Evolutionary conservation across 1,140 invertebrate species (phyloP).

Genomic region (Bombus picipes): DNA sequence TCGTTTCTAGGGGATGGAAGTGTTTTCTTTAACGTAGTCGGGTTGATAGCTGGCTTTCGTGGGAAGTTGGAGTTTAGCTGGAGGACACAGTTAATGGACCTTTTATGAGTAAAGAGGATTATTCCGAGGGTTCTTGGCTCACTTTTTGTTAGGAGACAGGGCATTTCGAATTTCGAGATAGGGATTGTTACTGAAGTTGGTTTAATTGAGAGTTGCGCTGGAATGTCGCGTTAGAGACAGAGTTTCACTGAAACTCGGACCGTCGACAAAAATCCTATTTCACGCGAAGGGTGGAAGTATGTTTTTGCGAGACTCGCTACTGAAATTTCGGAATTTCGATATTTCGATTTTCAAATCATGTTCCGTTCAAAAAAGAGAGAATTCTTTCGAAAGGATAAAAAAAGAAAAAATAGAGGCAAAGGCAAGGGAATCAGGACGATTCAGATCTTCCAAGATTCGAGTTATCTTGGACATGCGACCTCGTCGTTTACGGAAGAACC

Average conservation of each 20-base stretch:
- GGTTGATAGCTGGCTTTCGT: background rate
- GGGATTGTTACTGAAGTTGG: background rate
- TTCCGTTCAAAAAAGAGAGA: background rate
- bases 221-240: no score
- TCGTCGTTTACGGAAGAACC: background rate
- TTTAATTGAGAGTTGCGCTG: background rate
- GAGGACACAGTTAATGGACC: background rate
- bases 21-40: background rate
- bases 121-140: background rate
- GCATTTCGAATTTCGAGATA: background rate
- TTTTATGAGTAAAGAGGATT: conserved; percentile 4
- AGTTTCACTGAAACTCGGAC: no score
- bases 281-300: no score
- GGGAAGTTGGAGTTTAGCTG: background rate
- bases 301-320: no score
- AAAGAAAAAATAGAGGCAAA: background rate
- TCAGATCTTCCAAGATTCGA: background rate
- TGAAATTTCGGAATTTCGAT: no score
- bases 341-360: no score
- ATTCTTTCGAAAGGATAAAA: no score
- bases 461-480: conserved; percentile 10
- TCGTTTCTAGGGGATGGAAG: background rate
- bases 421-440: background rate
- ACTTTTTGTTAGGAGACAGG: background rate
- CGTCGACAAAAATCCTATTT: no score